Evolutionary conservation across 2,888 invertebrate species (phyloP), one percentile per base, ranked within the genome.

Genomic region (Endotricha flammealis): DNA sequence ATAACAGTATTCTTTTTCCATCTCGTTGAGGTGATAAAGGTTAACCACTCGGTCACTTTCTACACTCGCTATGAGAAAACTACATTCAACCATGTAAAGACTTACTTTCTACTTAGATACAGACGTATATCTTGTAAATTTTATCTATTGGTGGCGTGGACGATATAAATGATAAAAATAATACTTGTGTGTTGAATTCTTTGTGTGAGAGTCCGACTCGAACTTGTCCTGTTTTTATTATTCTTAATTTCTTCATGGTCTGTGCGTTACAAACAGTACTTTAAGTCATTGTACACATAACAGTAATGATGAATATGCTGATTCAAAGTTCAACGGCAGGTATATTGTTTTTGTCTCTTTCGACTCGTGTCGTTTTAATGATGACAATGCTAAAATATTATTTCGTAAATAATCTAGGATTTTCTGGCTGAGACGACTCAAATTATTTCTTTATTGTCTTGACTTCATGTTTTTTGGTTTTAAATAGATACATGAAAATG

Each of bases 31-130:
- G 41, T 38, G 34, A 51, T 49, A 45, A 58, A 60, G 58, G 64
- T 59, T 53, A 51, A 44, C 52, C 39, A 41, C 39, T 39, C 39
- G 57, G 66, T 71, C 65, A 79, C 82, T 81, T 81, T 81, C 81
- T 79, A 74, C 43, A 56, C 56, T 54, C 54, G 55, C 63, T 70
- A 82, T 82, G 81, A 77, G 82, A 82, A 80, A 67, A 74, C 69
- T 58, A 55, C 67, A 64, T 67, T 57, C 64, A 61, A 52, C 56
- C 52, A 59, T 63, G 59, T 64, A 61, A 55, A 61, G 38, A 36
- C 41, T 42, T 37, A 42, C 44, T 47, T 47, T 47, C 47, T 47
- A 47, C 41, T 3, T 16, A 29, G 35, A 33, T 35, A n/a, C 20
- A 29, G 27, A 40, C 17, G 25, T 29, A 20, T 23, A 12, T 33